Evolutionary conservation across 2,113 vertebrate species (phyloP).

Genomic region (Hippoglossus stenolepis): DNA sequence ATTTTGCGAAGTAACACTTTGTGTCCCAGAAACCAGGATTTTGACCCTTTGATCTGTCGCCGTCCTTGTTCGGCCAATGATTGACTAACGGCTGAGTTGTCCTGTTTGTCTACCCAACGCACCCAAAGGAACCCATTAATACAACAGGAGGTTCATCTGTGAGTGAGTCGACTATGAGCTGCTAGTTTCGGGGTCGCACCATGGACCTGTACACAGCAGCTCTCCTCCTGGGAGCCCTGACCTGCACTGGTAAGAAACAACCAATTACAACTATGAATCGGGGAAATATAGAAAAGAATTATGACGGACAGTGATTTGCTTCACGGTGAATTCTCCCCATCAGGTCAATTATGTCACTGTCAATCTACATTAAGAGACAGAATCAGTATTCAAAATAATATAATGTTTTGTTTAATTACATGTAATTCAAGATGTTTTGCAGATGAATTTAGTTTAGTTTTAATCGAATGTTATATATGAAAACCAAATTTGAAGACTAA

Average conservation of each 20-base stretch:
- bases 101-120: slow-evolving; percentile 63
- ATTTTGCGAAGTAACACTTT: neutral
- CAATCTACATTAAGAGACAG: too few species aligned
- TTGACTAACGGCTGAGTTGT: slow-evolving; percentile 71
- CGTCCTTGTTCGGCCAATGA: slow-evolving; percentile 81
- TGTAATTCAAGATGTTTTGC: neutral
- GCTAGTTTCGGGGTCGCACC: slow-evolving; percentile 51
- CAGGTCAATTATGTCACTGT: too few species aligned
- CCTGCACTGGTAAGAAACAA: slow-evolving; percentile 73
- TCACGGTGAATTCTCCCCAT: too few species aligned
- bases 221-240: slow-evolving; percentile 68
- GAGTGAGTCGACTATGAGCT: slow-evolving; percentile 45
- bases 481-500: neutral
- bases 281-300: too few species aligned
- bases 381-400: too few species aligned
- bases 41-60: slow-evolving; percentile 57
- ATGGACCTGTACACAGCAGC: slow-evolving; percentile 74
- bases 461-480: too few species aligned
- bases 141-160: slow-evolving; percentile 18
- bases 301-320: too few species aligned
- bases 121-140: slow-evolving; percentile 49
- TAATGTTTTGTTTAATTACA: too few species aligned
- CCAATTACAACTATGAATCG: neutral
- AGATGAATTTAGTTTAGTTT: neutral
- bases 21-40: slow-evolving; percentile 55